Percentiles rank a stretch among this genome's conserved stretches.
These are phyloP conservation scores for Mastigias papua DNA, from an alignment of 30 jellyfish, hydroid and myxozoan species.

Conservation along the genomic window DNA sequence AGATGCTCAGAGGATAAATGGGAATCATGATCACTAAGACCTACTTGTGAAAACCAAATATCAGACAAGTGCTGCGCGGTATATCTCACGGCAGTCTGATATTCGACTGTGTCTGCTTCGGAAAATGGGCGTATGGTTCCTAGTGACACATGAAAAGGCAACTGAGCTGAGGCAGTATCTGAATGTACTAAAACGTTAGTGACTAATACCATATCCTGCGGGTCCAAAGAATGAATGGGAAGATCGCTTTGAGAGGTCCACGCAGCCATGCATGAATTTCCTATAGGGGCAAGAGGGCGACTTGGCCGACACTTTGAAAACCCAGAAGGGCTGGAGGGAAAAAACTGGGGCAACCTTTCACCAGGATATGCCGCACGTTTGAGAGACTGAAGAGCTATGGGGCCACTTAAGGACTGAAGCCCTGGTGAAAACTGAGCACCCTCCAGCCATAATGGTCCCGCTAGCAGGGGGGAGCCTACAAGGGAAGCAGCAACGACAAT, in stretches of 20 bases:
- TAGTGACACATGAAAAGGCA: neutral
- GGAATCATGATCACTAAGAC: neutral
- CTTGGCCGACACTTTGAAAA: neutral
- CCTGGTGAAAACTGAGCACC: conserved; percentile 31
- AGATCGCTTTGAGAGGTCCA: neutral
- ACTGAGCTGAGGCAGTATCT: neutral
- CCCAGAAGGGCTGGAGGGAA: too few relatives aligned
- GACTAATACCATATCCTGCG: neutral
- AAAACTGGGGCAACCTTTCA: neutral
- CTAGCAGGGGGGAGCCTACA: neutral
- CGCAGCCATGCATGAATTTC: neutral
- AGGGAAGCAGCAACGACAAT: neutral
- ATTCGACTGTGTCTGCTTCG: neutral
- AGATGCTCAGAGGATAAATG: neutral
- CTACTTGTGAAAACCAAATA: neutral
- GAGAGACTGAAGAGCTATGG: conserved; percentile 5
- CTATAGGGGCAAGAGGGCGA: neutral
- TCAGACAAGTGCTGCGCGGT: neutral
- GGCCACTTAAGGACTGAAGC: conserved; percentile 26
- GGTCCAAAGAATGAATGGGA: neutral
- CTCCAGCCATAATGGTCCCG: conserved; percentile 7
- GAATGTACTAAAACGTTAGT: neutral
- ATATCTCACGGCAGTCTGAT: neutral
- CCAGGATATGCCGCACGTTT: conserved; percentile 4
- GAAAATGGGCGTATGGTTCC: neutral